Evolutionary conservation across 2,113 vertebrate species (phyloP), one percentile per base, ranked within the genome.

Genomic region (Pterocles orientalis): DNA sequence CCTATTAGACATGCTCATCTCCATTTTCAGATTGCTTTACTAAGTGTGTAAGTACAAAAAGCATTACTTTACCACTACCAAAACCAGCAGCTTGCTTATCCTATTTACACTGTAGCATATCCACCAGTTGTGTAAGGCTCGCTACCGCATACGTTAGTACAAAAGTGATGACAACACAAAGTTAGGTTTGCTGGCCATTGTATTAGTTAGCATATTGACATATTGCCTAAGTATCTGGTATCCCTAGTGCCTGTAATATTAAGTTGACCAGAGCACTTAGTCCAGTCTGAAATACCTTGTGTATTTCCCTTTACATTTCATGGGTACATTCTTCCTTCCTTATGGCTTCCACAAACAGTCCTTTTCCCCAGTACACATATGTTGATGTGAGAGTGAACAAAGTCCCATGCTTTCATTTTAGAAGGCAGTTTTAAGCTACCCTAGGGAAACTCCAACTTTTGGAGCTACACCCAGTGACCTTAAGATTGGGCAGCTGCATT

Each of bases 91-190:
- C 29, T 65, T 65, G 4, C 15, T 77, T 71, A 53, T 14, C 4
- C 1, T n/a, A 15, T 39, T 88, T 65, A 57, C 0, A 0, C 17
- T 72, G 12, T 24, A 66, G 7, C 10, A 15, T 48, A 66, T 31
- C 12, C 12, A 41, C 26, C n/a, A 54, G n/a, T 12, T 54, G 45
- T 1, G 0, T 54, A 70, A 72, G 34, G 1, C 20, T 53, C 3
- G 1, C 12, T 68, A 21, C 24, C 29, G 18, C 31, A 12, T 36
- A 20, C n/a, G 18, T 73, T 3, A 45, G 50, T 39, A 47, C 25
- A 48, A 79, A 54, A 78, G 10, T 1, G 3, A 48, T 48, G 25
- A 48, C n/a, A 66, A 36, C 12, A 41, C 10, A 26, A 9, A 12
- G 14, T 43, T 33, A 65, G 12, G 8, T 41, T 54, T 72, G 20